Evolutionary conservation across 2,888 invertebrate genomes (phyloP).

Genomic region (Drosophila mulleri): DNA sequence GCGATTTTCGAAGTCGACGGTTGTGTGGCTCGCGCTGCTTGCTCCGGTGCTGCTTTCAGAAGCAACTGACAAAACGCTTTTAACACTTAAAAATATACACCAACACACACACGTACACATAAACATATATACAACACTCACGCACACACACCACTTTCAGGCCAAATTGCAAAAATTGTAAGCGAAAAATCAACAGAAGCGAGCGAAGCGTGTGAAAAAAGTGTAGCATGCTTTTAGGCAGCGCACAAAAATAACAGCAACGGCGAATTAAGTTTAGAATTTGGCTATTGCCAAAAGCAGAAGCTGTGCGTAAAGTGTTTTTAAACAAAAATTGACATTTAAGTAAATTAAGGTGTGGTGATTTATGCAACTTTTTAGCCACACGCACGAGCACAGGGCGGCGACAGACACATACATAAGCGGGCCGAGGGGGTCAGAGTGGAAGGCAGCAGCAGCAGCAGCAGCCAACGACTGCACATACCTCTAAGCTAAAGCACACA

Average conservation of each 20-base stretch:
- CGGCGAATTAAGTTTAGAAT: slow-evolving; percentile 14
- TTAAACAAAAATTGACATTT: slow-evolving; percentile 42
- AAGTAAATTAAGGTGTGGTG: slow-evolving; percentile 84
- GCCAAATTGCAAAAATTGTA: slow-evolving; percentile 29
- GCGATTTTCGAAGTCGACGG: slow-evolving; percentile 85
- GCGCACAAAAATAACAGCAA: slow-evolving; percentile 37
- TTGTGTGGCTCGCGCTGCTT: slow-evolving; percentile 82
- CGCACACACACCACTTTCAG: slow-evolving; percentile 7
- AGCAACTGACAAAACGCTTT: slow-evolving; percentile 58
- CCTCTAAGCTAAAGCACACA: slow-evolving; percentile 47
- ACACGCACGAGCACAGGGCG: slow-evolving; percentile 54
- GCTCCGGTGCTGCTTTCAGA: slow-evolving; percentile 52
- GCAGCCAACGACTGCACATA: slow-evolving; percentile 63
- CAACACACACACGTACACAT: neutral
- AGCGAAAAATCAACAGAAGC: slow-evolving; percentile 30
- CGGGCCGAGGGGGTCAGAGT: slow-evolving; percentile 7
- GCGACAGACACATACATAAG: slow-evolving; percentile 50
- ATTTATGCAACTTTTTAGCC: slow-evolving; percentile 82
- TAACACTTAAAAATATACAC: slow-evolving; percentile 38
- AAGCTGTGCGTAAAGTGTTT: slow-evolving; percentile 17
- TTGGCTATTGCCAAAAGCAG: neutral
- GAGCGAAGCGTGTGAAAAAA: slow-evolving; percentile 41
- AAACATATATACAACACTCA: slow-evolving; percentile 1
- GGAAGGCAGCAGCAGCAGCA: slow-evolving; percentile 21
- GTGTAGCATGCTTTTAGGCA: slow-evolving; percentile 65